A percentile compares a stretch with the other conserved stretches of the same genome.
These are phyloP conservation scores for Ophion ellenae DNA, from an alignment of 2,888 invertebrate species.

Conservation along the genomic window DNA sequence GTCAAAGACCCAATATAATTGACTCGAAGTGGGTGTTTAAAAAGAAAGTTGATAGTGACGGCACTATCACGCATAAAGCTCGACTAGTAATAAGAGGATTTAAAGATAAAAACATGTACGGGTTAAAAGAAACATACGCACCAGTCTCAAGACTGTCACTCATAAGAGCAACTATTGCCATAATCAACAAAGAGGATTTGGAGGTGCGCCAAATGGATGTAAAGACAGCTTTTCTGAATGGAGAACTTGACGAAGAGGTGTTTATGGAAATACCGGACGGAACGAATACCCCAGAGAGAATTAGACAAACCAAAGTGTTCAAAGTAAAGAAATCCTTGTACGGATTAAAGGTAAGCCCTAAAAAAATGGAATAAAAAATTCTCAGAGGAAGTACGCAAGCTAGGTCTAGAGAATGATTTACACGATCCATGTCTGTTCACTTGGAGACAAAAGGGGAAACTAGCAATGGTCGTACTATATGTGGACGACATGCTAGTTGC, in stretches of 20 bases:
- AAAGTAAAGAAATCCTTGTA: slow-evolving; percentile 54
- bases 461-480: slow-evolving; percentile 64
- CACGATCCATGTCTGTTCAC: slow-evolving; percentile 68
- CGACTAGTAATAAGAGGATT: slow-evolving; percentile 60
- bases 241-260: slow-evolving; percentile 42
- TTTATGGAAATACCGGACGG: slow-evolving; percentile 61
- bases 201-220: slow-evolving; percentile 54
- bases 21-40: slow-evolving; percentile 55
- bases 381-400: slow-evolving; percentile 56
- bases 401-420: slow-evolving; percentile 65
- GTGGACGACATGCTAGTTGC: slow-evolving; percentile 68
- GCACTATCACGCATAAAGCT: slow-evolving; percentile 45
- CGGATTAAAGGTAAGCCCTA: slow-evolving; percentile 57
- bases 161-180: slow-evolving; percentile 57
- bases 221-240: slow-evolving; percentile 57
- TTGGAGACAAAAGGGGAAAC: slow-evolving; percentile 64
- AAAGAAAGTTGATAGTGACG: slow-evolving; percentile 1
- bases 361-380: slow-evolving; percentile 61
- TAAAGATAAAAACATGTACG: slow-evolving; percentile 59
- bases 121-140: slow-evolving; percentile 64
- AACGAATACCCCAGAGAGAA: slow-evolving; percentile 13
- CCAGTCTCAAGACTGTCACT: slow-evolving; percentile 64
- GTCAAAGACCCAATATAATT: slow-evolving; percentile 43
- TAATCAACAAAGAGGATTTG: slow-evolving; percentile 53
- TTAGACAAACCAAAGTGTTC: slow-evolving; percentile 28